These are phyloP conservation scores for Papilio gigon DNA, from an alignment of 2,888 invertebrate genomes.

Conservation along the genomic window DNA sequence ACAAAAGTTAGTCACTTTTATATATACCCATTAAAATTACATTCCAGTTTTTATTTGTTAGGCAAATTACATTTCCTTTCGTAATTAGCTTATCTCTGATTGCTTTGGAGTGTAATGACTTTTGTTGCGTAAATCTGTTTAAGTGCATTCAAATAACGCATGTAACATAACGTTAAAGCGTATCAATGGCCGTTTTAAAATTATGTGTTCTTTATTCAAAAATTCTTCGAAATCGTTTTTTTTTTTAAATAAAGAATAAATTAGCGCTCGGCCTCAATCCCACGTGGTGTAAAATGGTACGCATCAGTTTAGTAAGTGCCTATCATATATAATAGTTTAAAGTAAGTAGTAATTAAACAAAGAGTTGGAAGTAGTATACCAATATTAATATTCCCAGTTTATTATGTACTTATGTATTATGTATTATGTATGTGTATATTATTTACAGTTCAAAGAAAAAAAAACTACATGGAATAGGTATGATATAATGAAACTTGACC, in stretches of 20 bases:
- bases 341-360: too few species aligned
- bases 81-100: slow-evolving; percentile 7
- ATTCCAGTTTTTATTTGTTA: neutral
- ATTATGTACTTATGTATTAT: too few species aligned
- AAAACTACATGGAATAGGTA: slow-evolving; percentile 15
- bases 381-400: too few species aligned
- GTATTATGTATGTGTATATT: too few species aligned
- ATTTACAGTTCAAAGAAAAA: slow-evolving; percentile 1
- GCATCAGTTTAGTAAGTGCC: too few species aligned
- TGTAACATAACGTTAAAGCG: neutral
- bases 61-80: neutral
- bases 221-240: too few species aligned
- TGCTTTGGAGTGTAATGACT: slow-evolving; percentile 7
- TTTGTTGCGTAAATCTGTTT: slow-evolving; percentile 17
- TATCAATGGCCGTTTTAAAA: neutral
- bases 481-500: slow-evolving; percentile 36
- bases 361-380: too few species aligned
- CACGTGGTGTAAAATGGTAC: too few species aligned
- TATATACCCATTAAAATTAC: neutral
- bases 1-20: too few species aligned
- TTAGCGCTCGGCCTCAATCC: too few species aligned
- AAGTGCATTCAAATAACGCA: neutral
- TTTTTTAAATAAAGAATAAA: too few species aligned
- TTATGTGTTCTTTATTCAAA: neutral
- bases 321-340: too few species aligned